Evolutionary conservation across 2,797 vertebrate species (phyloP).

Genomic region (Sciurus vulgaris): DNA sequence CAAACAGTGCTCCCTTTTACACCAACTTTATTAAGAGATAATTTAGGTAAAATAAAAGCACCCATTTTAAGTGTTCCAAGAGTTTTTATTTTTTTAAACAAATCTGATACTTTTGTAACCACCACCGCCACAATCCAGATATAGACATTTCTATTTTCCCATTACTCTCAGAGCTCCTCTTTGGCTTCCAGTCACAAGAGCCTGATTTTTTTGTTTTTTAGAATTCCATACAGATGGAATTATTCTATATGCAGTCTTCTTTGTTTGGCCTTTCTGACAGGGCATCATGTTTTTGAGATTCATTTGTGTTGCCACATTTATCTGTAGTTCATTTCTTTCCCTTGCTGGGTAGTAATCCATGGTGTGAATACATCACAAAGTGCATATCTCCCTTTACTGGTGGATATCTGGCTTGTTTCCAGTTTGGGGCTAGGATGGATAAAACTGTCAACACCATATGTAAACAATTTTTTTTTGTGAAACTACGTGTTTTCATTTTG

Average conservation of each 20-base stretch:
- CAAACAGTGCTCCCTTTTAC: background rate
- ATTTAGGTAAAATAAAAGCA: background rate
- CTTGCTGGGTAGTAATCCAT: background rate
- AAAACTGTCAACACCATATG: background rate
- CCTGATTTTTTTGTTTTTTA: slow-evolving; percentile 9
- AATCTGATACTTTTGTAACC: background rate
- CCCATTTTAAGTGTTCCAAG: background rate
- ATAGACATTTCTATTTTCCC: background rate
- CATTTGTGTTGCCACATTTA: background rate
- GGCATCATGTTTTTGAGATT: background rate
- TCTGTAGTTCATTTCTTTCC: background rate
- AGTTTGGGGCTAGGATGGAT: background rate
- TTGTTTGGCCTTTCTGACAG: background rate
- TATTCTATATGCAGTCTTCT: background rate
- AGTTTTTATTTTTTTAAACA: background rate
- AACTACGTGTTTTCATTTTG: background rate
- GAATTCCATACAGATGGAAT: slow-evolving; percentile 36
- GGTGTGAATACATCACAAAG: background rate
- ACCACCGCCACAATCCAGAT: background rate
- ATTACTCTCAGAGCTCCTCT: slow-evolving; percentile 9
- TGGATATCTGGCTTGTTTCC: slow-evolving; percentile 14
- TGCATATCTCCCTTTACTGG: background rate
- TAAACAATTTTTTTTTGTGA: slow-evolving; percentile 35
- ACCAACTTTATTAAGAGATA: background rate
- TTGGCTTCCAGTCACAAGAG: background rate